Percentiles rank a stretch among this genome's conserved stretches.
phyloP scores from a whole-genome alignment of 1,140 invertebrate genomes.

The Zaprionus tsacasi region DNA sequence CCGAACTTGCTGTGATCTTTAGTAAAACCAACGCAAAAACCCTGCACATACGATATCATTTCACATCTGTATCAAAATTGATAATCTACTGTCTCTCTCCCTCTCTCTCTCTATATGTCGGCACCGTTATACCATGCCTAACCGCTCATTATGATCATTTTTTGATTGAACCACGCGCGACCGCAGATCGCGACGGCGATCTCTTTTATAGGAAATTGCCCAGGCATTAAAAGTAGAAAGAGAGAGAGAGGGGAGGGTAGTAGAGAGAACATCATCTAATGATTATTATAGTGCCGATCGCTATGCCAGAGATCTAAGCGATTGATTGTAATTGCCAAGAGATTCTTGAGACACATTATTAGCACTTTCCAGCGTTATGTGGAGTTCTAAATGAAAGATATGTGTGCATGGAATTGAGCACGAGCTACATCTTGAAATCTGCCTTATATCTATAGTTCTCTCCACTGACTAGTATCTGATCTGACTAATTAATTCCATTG shows the following conservation, averaged over 20 bases:
- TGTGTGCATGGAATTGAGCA: neutral
- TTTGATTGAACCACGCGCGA: conserved; percentile 3
- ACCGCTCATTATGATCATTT: conserved; percentile 23
- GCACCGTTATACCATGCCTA: conserved; percentile 39
- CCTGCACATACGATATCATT: conserved; percentile 13
- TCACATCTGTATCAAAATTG: conserved; percentile 23
- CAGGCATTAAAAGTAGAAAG: conserved; percentile 31
- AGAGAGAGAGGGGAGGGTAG: too few relatives aligned
- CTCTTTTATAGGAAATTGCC: conserved; percentile 35
- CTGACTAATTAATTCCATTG: conserved; percentile 4
- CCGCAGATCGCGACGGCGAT: neutral
- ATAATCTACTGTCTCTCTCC: conserved; percentile 30
- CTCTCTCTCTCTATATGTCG: neutral
- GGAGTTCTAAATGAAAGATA: neutral
- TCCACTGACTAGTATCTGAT: neutral
- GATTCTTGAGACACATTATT: conserved; percentile 61
- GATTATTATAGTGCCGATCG: conserved; percentile 22
- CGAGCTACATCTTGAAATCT: neutral
- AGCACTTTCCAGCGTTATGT: conserved; percentile 41
- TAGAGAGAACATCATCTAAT: conserved; percentile 27
- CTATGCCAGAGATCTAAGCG: conserved; percentile 37
- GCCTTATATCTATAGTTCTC: neutral
- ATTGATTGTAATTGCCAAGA: conserved; percentile 62
- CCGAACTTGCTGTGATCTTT: conserved; percentile 1
- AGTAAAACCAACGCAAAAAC: neutral